Evolutionary conservation across 1,140 invertebrate genomes (phyloP), one percentile per base, ranked within the genome.

Genomic region (Drosophila athabasca): DNA sequence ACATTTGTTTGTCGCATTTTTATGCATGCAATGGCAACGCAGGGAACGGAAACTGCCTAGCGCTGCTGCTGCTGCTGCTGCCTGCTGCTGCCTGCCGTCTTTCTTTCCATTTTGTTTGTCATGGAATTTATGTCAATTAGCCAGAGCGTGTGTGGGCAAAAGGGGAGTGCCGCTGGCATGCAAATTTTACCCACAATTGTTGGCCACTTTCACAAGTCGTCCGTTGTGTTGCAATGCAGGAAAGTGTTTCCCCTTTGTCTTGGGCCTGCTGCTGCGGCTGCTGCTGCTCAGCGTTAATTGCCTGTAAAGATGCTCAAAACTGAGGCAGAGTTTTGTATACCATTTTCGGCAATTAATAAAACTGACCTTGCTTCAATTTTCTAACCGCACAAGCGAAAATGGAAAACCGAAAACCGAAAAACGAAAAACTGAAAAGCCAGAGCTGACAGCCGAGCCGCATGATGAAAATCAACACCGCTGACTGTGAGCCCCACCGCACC

Each of bases 41-140:
- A 59, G 54, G 55, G 54, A 75, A 80, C 69, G 24, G 24, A 19
- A 19, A 19, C 17, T 49, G 65, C 55, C 48, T 31, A 19, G 0
- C 1, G 17, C 17, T 19, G 52, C 39, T 5, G 26, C 46, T 52
- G 29, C 29, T 4, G 5, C 31, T 35, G 31, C 9, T 11, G 31
- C n/a, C 39, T 5, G 26, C 46, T 52, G 29, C 29, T 4, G 5
- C 31, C 9, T 11, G 31, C 31, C 13, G 35, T 39, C 35, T 70
- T 70, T 65, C 57, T 46, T 54, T 49, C 39, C 49, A 15, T 72
- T 76, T 62, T 62, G 67, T 87, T 88, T 88, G 79, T 61, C 75
- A 67, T 83, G 83, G 83, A 88, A 88, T 88, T 89, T 74, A 74
- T 88, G 83, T 88, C 83, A 88, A 89, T 89, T 88, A 70, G 51